These are phyloP conservation scores for Ricordea florida DNA, from an alignment of 92 coral and sea anemone genomes.

Conservation along the genomic window DNA sequence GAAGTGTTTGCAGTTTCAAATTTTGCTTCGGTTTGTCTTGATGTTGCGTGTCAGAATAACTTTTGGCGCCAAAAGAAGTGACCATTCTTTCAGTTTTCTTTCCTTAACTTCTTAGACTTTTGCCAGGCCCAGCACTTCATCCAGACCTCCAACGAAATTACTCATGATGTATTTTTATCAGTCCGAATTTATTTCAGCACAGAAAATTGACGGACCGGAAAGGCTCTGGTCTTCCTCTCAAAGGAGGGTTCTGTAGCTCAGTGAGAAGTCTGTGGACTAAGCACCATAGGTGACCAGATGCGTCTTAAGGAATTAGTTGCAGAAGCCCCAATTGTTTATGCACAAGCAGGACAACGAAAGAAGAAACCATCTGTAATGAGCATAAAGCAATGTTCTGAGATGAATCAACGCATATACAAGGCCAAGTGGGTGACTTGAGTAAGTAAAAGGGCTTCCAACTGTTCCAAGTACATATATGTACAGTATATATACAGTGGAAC, in stretches of 20 bases:
- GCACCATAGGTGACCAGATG: constrained; percentile 8
- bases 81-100: too few relatives aligned
- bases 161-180: too few relatives aligned
- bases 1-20: too few relatives aligned
- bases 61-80: too few relatives aligned
- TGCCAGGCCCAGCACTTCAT: too few relatives aligned
- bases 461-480: neutral
- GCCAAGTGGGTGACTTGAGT: constrained; percentile 22
- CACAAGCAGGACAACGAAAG: neutral
- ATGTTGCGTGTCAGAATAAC: too few relatives aligned
- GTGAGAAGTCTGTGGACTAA: constrained; percentile 13
- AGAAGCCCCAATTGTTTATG: neutral
- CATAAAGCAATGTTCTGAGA: neutral
- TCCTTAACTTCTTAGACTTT: too few relatives aligned
- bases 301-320: neutral
- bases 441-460: neutral
- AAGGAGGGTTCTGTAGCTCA: neutral
- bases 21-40: too few relatives aligned
- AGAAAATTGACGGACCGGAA: constrained; percentile 13
- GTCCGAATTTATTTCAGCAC: neutral
- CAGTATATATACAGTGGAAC: neutral
- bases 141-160: too few relatives aligned
- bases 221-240: neutral
- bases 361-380: constrained; percentile 7
- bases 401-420: constrained; percentile 6